phyloP scores from a whole-genome alignment of 2,888 invertebrate genomes.

The Drosophila kuntzei region DNA sequence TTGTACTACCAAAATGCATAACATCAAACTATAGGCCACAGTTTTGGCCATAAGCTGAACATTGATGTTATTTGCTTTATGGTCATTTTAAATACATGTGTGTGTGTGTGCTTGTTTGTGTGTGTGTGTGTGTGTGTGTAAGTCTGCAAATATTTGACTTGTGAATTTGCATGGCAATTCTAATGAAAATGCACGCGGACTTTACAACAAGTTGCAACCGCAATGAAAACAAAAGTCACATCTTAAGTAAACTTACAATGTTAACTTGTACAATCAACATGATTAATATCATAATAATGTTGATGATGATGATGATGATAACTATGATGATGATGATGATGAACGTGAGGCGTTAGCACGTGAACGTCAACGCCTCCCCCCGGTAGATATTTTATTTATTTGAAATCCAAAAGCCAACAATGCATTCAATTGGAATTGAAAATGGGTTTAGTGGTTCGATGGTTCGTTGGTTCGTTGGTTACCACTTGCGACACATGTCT shows the following conservation, averaged over 20 bases:
- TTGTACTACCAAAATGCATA: not conserved
- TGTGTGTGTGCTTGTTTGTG: slow-evolving; percentile 8
- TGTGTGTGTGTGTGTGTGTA: slow-evolving; percentile 1
- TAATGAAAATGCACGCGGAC: slow-evolving; percentile 15
- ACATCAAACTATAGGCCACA: not conserved
- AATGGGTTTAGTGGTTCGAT: slow-evolving; percentile 23
- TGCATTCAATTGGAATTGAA: slow-evolving; percentile 41
- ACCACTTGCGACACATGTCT: slow-evolving; percentile 24
- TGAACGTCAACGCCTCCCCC: slow-evolving; percentile 17
- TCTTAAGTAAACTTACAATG: slow-evolving; percentile 23
- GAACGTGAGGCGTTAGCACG: slow-evolving; percentile 13
- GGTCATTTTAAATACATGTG: slow-evolving; percentile 7
- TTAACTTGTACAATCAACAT: slow-evolving; percentile 16
- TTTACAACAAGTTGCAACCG: slow-evolving; percentile 38
- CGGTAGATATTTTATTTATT: slow-evolving; percentile 39
- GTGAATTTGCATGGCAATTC: slow-evolving; percentile 43
- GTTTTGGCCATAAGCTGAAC: slow-evolving; percentile 17
- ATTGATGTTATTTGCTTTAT: slow-evolving; percentile 32
- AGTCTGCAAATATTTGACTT: slow-evolving; percentile 45
- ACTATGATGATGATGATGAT: not conserved
- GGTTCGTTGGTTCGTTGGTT: slow-evolving; percentile 3
- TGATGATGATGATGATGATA: not conserved
- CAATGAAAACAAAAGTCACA: slow-evolving; percentile 23
- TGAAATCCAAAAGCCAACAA: slow-evolving; percentile 31
- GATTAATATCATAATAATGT: not conserved